A percentile compares a stretch with the other conserved stretches of the same genome.
These are phyloP conservation scores for Agrilus biguttatus DNA, from an alignment of 2,888 invertebrate genomes.

Conservation along the genomic window DNA sequence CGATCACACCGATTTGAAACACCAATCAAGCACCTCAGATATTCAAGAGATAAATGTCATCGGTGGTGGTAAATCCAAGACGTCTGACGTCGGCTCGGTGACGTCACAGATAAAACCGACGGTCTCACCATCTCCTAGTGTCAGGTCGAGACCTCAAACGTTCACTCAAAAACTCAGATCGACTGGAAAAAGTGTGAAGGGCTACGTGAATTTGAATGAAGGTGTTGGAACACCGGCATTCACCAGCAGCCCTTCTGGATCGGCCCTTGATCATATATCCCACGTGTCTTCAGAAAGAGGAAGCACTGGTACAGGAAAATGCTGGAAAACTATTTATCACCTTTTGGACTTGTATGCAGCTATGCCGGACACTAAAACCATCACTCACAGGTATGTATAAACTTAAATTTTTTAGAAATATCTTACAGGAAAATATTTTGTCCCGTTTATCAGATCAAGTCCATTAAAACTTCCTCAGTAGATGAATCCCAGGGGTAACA, in stretches of 20 bases:
- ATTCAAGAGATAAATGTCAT: constrained; percentile 40
- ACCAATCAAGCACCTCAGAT: constrained; percentile 48
- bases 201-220: constrained; percentile 71
- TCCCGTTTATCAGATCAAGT: no score
- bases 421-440: background rate
- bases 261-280: constrained; percentile 36
- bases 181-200: constrained; percentile 73
- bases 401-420: constrained; percentile 7
- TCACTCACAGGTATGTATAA: constrained; percentile 47
- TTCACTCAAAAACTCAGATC: constrained; percentile 78
- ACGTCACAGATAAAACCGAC: constrained; percentile 27
- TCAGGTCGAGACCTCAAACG: constrained; percentile 60
- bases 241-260: constrained; percentile 44
- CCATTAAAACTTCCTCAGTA: no score
- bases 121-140: constrained; percentile 40
- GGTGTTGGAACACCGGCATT: constrained; percentile 57
- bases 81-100: constrained; percentile 28
- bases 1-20: constrained; percentile 36
- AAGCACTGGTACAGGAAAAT: constrained; percentile 35
- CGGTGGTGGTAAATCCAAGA: constrained; percentile 24
- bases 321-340: constrained; percentile 91
- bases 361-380: constrained; percentile 89
- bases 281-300: constrained; percentile 37
- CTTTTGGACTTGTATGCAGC: constrained; percentile 85
- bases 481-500: no score